These are phyloP conservation scores for Craseonycteris thonglongyai DNA, from an alignment of 2,113 vertebrate species.

Conservation along the genomic window DNA sequence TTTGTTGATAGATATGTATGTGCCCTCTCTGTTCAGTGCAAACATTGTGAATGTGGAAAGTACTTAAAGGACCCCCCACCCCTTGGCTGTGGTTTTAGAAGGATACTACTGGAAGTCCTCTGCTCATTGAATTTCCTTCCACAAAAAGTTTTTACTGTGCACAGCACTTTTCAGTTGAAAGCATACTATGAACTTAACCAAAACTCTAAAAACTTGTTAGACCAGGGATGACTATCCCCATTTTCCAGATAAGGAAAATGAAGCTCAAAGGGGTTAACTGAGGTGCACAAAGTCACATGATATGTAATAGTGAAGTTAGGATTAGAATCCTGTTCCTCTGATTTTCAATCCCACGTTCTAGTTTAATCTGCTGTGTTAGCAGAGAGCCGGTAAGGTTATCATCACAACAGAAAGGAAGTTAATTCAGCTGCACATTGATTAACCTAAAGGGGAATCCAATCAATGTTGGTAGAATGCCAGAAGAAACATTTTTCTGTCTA, in stretches of 20 bases:
- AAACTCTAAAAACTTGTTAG: not conserved
- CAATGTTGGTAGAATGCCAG: not conserved
- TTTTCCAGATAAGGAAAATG: constrained; percentile 64
- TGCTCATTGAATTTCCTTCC: not conserved
- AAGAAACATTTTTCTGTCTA: constrained; percentile 9
- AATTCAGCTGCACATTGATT: constrained; percentile 40
- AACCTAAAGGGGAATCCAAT: constrained; percentile 49
- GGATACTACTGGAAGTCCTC: not conserved
- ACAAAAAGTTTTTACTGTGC: not conserved
- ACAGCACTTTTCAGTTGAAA: not conserved
- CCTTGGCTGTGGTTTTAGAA: not conserved
- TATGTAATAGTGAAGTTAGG: not conserved
- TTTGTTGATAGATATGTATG: not conserved
- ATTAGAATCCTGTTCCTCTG: not conserved
- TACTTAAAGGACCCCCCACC: accelerated
- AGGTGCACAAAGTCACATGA: not conserved
- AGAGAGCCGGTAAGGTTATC: constrained; percentile 20
- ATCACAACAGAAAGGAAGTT: not conserved
- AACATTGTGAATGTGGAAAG: not conserved
- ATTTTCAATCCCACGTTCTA: not conserved
- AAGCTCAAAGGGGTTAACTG: constrained; percentile 21
- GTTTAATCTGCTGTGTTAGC: not conserved
- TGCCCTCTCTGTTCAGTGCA: too few relatives aligned
- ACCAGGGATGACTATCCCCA: constrained; percentile 32
- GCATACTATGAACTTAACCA: not conserved